Evolutionary conservation across 2,113 vertebrate genomes (phyloP).

Genomic region (Zosterops lateralis): DNA sequence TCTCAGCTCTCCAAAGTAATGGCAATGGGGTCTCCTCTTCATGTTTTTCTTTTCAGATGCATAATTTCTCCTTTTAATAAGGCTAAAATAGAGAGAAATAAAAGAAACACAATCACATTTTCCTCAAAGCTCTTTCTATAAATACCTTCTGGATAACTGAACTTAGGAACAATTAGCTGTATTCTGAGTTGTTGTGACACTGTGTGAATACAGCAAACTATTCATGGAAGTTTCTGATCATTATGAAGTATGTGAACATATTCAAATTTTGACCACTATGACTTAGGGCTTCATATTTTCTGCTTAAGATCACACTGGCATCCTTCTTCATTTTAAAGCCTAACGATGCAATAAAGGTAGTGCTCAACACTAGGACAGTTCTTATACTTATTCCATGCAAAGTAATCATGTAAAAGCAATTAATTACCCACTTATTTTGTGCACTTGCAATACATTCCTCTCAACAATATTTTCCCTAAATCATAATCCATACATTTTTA

Average conservation of each 20-base stretch:
- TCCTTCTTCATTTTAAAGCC: neutral
- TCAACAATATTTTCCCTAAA: neutral
- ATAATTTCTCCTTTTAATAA: constrained; percentile 69
- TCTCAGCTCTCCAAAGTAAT: constrained; percentile 72
- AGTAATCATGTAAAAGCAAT: neutral
- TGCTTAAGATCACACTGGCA: neutral
- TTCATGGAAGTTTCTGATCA: constrained; percentile 18
- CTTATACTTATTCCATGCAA: neutral
- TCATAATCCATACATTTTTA: neutral
- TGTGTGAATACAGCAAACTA: constrained; percentile 18
- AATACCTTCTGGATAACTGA: constrained; percentile 11
- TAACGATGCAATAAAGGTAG: neutral
- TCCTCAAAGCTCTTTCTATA: constrained; percentile 40
- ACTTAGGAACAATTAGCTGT: constrained; percentile 40
- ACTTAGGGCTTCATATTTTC: neutral
- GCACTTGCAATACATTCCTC: neutral
- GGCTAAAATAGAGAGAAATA: constrained; percentile 42
- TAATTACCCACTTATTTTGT: neutral
- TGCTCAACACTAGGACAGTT: neutral
- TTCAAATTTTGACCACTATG: neutral
- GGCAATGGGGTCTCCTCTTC: constrained; percentile 59
- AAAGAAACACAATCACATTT: constrained; percentile 67
- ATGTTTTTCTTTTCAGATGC: constrained; percentile 75
- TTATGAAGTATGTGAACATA: neutral
- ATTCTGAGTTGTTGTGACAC: neutral